Conservation (phyloP, 1,140 invertebrate species). For the Cyrtorhinus lividipennis region DNA sequence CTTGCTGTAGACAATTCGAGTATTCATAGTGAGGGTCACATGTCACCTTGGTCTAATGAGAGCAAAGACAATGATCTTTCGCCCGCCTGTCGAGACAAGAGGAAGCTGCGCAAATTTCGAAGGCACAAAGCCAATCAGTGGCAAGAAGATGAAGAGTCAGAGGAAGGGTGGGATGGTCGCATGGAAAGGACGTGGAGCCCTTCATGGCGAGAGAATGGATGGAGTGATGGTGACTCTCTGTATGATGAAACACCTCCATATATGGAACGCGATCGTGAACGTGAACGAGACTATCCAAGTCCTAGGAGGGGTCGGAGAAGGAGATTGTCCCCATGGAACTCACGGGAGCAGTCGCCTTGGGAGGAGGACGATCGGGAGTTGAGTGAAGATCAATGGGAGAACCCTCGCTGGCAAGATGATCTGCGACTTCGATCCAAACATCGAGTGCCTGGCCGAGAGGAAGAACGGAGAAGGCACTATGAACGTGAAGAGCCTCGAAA, state of each 20-base stretch:
- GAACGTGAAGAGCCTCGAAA: conserved; percentile 18
- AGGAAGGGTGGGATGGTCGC: conserved; percentile 26
- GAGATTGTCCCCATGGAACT: conserved; percentile 31
- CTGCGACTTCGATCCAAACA: conserved; percentile 20
- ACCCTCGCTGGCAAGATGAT: conserved; percentile 22
- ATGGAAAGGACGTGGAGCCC: conserved; percentile 24
- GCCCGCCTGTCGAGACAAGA: conserved; percentile 23
- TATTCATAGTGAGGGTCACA: conserved; percentile 36
- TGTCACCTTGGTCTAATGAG: conserved; percentile 61
- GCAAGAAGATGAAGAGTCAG: conserved; percentile 28
- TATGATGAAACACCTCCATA: conserved; percentile 27
- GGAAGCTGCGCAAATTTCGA: conserved; percentile 23
- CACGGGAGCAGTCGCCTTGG: conserved; percentile 53
- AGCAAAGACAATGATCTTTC: conserved; percentile 42
- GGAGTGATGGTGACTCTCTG: conserved; percentile 29
- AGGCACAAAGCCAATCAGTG: conserved; percentile 23
- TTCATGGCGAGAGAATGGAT: conserved; percentile 28
- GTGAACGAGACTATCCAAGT: conserved; percentile 19
- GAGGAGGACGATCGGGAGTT: conserved; percentile 39
- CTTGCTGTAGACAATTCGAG: conserved; percentile 30
- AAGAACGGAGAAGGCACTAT: conserved; percentile 24
- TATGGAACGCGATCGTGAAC: too few species aligned
- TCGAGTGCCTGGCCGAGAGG: conserved; percentile 24
- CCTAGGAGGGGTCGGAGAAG: conserved; percentile 23
- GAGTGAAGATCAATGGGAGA: conserved; percentile 25